Evolutionary conservation across 2,888 invertebrate species (phyloP).

Genomic region (Leuctra nigra): DNA sequence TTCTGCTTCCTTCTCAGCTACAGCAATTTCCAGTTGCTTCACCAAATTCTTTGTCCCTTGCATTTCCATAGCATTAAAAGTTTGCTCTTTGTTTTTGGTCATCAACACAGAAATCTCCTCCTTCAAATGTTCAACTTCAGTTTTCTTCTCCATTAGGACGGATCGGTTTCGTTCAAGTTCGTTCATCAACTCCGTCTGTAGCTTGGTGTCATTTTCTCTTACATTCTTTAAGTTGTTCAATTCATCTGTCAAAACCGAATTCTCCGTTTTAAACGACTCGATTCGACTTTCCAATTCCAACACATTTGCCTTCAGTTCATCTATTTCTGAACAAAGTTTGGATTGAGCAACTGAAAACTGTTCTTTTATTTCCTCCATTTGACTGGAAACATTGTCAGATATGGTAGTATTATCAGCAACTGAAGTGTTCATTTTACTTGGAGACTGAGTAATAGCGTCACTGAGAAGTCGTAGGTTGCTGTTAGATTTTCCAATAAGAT

Average conservation of each 20-base stretch:
- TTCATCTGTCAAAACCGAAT: background rate
- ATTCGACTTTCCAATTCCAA: background rate
- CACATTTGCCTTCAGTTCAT: background rate
- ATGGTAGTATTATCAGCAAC: too few species aligned
- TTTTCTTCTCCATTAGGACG: conserved; percentile 3
- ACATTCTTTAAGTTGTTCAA: background rate
- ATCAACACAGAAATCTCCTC: conserved; percentile 16
- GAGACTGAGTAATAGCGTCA: background rate
- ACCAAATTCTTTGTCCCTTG: conserved; percentile 6
- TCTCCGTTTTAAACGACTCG: background rate
- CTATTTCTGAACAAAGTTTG: conserved; percentile 4
- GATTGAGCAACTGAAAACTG: background rate
- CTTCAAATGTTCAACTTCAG: conserved; percentile 13
- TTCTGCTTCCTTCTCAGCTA: conserved; percentile 1
- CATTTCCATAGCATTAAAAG: conserved; percentile 6
- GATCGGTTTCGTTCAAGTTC: conserved; percentile 14
- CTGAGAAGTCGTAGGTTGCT: background rate
- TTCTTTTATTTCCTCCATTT: background rate
- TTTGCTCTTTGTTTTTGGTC: conserved; percentile 4
- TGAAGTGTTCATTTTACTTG: background rate
- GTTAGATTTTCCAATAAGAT: background rate
- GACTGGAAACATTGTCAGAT: background rate
- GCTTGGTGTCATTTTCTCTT: background rate
- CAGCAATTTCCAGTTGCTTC: background rate
- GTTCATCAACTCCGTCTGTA: conserved; percentile 13